Evolutionary conservation across 2,888 invertebrate genomes (phyloP).

Genomic region (Panorpa germanica): DNA sequence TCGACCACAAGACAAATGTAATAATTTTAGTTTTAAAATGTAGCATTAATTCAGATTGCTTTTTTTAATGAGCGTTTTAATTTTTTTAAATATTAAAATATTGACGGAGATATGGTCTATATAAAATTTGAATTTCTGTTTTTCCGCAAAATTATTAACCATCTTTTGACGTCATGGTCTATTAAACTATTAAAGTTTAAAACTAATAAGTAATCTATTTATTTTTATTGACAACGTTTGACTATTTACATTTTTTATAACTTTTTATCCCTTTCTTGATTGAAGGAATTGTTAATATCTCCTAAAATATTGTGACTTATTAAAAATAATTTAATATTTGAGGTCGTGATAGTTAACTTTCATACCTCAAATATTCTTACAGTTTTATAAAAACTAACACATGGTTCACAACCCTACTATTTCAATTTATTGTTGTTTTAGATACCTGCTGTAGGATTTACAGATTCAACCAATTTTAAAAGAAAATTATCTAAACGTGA

Average conservation of each 20-base stretch:
- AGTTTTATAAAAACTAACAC: no score
- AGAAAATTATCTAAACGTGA: slow-evolving; percentile 92
- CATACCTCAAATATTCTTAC: no score
- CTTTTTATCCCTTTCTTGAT: no score
- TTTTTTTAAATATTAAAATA: slow-evolving; percentile 4
- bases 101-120: slow-evolving; percentile 12
- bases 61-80: no score
- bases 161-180: no score
- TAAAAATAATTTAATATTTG: slow-evolving; percentile 5
- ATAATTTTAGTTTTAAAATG: slow-evolving; percentile 5
- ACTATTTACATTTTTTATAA: slow-evolving; percentile 8
- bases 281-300: no score
- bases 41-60: no score
- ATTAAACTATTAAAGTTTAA: no score
- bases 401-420: no score
- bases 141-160: no score
- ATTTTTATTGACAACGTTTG: no score
- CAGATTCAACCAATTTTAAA: slow-evolving; percentile 68
- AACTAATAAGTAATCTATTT: no score
- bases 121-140: slow-evolving; percentile 5
- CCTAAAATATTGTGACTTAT: slow-evolving; percentile 1
- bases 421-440: slow-evolving; percentile 9
- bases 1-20: slow-evolving; percentile 57
- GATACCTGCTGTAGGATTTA: slow-evolving; percentile 41
- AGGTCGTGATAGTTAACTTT: background rate